Percentiles rank a stretch among this genome's conserved stretches.
These are phyloP conservation scores for Cervus canadensis DNA, from an alignment of 2,113 vertebrate species.

Conservation along the genomic window DNA sequence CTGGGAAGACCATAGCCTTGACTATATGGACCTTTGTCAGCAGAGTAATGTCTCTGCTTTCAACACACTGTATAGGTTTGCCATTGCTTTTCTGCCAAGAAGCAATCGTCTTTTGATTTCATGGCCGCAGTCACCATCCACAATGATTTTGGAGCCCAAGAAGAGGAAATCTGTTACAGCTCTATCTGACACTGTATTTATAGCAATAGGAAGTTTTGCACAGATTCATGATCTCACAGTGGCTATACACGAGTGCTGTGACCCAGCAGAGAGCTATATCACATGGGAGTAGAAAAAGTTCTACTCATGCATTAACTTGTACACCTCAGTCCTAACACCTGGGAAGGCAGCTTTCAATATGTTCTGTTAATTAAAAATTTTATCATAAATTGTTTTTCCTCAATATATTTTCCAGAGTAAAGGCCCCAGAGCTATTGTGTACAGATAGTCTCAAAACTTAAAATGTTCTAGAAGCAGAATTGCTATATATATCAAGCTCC, in stretches of 20 bases:
- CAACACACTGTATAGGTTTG: not conserved
- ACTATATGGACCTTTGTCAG: not conserved
- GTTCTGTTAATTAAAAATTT: not conserved
- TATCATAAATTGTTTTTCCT: not conserved
- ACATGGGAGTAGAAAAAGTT: not conserved
- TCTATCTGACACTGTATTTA: not conserved
- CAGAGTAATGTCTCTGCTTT: not conserved
- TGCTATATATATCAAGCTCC: not conserved
- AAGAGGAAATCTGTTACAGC: not conserved
- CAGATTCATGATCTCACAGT: not conserved
- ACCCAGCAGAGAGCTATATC: not conserved
- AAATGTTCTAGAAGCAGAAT: not conserved
- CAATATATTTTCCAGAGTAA: not conserved
- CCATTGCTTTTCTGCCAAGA: not conserved
- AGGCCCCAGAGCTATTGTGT: not conserved
- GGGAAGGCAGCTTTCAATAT: not conserved
- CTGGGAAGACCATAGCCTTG: not conserved
- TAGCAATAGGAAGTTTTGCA: not conserved
- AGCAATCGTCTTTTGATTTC: not conserved
- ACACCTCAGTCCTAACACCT: not conserved
- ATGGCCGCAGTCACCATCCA: not conserved
- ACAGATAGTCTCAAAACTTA: not conserved
- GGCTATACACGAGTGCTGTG: not conserved
- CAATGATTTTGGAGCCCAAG: not conserved
- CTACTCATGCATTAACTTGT: not conserved